These are phyloP conservation scores for Lapara coniferarum DNA, from an alignment of 2,888 invertebrate genomes.

Conservation along the genomic window DNA sequence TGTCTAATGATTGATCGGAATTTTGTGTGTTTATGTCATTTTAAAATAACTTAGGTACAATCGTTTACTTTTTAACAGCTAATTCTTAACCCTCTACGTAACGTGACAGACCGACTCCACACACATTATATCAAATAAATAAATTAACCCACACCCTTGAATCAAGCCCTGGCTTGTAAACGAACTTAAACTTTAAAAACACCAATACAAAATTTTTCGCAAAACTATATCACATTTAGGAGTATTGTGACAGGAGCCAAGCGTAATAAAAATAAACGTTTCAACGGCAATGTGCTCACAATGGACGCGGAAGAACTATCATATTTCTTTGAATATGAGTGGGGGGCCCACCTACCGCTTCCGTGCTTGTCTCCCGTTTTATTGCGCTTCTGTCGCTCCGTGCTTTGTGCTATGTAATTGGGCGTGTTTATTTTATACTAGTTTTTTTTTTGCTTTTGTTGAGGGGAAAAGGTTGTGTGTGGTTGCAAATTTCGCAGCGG, in stretches of 20 bases:
- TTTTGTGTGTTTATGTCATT: too few relatives aligned
- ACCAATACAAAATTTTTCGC: slow-evolving; percentile 22
- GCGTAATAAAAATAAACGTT: slow-evolving; percentile 29
- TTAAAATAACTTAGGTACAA: too few relatives aligned
- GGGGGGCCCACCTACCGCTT: background rate
- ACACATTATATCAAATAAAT: too few relatives aligned
- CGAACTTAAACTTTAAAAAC: slow-evolving; percentile 7
- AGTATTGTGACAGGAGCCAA: slow-evolving; percentile 11
- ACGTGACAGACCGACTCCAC: too few relatives aligned
- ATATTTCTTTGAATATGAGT: slow-evolving; percentile 24
- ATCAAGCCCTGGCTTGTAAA: background rate
- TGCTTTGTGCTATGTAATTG: slow-evolving; percentile 19
- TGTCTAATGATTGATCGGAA: too few relatives aligned
- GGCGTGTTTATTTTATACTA: slow-evolving; percentile 16
- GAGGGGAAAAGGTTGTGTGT: background rate
- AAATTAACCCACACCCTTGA: background rate
- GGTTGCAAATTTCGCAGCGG: background rate
- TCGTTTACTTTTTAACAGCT: too few relatives aligned
- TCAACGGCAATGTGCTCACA: slow-evolving; percentile 15
- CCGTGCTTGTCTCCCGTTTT: slow-evolving; percentile 7
- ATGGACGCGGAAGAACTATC: slow-evolving; percentile 17
- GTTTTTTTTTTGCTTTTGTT: background rate
- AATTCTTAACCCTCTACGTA: too few relatives aligned
- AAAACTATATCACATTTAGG: slow-evolving; percentile 24
- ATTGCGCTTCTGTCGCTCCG: slow-evolving; percentile 11